Base-by-base conservation (phyloP, 2,113 vertebrate species). In the Zingel zingel region DNA sequence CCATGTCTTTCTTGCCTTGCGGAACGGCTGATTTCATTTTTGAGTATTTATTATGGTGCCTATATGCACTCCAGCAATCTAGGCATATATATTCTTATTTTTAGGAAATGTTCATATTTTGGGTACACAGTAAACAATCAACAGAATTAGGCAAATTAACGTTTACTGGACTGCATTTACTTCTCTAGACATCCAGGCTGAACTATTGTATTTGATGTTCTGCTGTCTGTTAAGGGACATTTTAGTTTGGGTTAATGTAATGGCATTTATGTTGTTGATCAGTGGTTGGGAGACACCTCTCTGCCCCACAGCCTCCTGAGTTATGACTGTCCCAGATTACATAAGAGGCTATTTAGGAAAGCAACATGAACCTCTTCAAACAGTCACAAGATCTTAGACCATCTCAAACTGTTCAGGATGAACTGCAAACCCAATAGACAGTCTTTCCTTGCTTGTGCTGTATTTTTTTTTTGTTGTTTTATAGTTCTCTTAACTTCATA, bases 331-430 rank as follows among this genome's bases (percentile, higher is more conserved):
- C 75, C 90, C 81, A 78, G 39, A 84, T 94, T 93, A 92, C 69
- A 64, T 90, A 93, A 94, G 88, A 65, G 85, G 82, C 91, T 94
- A 94, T 95, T 95, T 95, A 90, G 92, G 93, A 95, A 86, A 73
- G 94, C 90, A 95, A 95, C 78, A 90, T 92, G 94, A 95, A 92
- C 92, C 90, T 89, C 78, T 91, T 86, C 45, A 71, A 91, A 90
- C 81, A 87, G 92, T 95, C 94, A 95, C 92, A 93, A 92, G 93
- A 92, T 93, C 86, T 84, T 65, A 65, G 90, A 86, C 76, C 85
- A 89, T 87, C 79, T 91, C 88, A 86, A 83, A 86, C 72, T 65
- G 61, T 86, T 81, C 78, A 77, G 76, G 78, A 88, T 87, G 71
- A 89, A 39, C 58, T 78, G 65, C 57, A 82, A 88, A 71, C 64